A percentile compares a stretch with the other conserved stretches of the same genome.
phyloP scores from a whole-genome alignment of 1,140 invertebrate genomes.

The Leptinotarsa texana region DNA sequence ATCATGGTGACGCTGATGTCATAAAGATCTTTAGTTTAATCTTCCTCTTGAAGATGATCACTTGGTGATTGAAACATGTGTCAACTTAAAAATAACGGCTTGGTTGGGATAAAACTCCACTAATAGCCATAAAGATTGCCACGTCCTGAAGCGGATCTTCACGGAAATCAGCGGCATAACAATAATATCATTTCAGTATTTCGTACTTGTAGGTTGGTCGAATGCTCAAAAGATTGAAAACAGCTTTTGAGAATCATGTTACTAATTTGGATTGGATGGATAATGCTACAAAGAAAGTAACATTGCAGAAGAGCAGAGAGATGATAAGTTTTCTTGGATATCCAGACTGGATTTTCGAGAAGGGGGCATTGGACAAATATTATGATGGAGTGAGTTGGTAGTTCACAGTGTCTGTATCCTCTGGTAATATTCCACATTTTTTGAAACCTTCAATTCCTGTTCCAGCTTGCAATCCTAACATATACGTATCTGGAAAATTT shows the following conservation, averaged over 20 bases:
- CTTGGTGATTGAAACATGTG: no score
- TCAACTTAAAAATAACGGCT: no score
- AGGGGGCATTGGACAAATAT: constrained; percentile 64
- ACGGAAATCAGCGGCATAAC: background rate
- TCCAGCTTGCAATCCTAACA: constrained; percentile 36
- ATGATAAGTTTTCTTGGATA: constrained; percentile 79
- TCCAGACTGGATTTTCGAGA: constrained; percentile 75
- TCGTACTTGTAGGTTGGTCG: constrained; percentile 57
- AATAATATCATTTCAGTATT: background rate
- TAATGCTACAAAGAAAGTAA: constrained; percentile 70
- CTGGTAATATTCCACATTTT: background rate
- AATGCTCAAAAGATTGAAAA: constrained; percentile 80
- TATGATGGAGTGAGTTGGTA: constrained; percentile 64
- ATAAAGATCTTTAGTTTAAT: no score
- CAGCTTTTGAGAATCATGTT: constrained; percentile 75
- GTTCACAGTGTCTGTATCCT: background rate
- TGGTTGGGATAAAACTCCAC: no score
- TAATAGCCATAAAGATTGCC: no score
- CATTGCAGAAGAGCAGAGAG: constrained; percentile 71
- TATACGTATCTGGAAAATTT: constrained; percentile 68
- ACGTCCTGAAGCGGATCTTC: no score
- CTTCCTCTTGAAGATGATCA: no score
- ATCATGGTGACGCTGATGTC: no score
- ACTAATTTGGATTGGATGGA: constrained; percentile 83
- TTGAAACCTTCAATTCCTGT: background rate